Evolutionary conservation across 2,113 vertebrate species (phyloP).

Genomic region (Zootoca vivipara): DNA sequence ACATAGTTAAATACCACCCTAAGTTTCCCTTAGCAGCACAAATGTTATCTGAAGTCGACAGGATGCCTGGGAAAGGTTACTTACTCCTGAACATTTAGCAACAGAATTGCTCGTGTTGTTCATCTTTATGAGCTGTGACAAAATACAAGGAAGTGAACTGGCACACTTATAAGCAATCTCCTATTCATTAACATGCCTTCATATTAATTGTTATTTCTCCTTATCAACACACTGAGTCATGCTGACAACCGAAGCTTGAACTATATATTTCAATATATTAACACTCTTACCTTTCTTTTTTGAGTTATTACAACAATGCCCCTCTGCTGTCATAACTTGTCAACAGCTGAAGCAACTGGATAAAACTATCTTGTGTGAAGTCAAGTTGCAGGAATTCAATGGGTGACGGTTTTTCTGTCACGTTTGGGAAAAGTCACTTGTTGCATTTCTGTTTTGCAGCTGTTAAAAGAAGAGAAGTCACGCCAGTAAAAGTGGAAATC

Average conservation of each 20-base stretch:
- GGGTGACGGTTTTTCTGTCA: background rate
- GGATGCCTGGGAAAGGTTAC: background rate
- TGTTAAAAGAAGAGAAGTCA: background rate
- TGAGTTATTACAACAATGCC: background rate
- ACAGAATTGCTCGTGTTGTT: background rate
- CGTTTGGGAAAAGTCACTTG: background rate
- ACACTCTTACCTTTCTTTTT: background rate
- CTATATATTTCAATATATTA: background rate
- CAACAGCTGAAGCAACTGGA: background rate
- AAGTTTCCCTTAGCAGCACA: background rate
- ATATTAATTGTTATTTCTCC: constrained; percentile 1
- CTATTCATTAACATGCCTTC: background rate
- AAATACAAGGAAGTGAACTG: background rate
- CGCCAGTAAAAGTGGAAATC: background rate
- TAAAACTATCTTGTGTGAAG: background rate
- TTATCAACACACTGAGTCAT: background rate
- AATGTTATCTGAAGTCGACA: background rate
- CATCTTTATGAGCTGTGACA: background rate
- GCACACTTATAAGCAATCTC: background rate
- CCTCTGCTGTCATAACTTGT: background rate
- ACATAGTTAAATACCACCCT: too few species aligned
- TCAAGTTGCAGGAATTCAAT: background rate
- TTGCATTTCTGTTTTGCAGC: background rate
- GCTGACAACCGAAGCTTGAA: background rate
- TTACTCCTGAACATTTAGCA: background rate